Evolutionary conservation across 2,888 invertebrate species (phyloP), one percentile per base, ranked within the genome.

Genomic region (Taenaris catops): DNA sequence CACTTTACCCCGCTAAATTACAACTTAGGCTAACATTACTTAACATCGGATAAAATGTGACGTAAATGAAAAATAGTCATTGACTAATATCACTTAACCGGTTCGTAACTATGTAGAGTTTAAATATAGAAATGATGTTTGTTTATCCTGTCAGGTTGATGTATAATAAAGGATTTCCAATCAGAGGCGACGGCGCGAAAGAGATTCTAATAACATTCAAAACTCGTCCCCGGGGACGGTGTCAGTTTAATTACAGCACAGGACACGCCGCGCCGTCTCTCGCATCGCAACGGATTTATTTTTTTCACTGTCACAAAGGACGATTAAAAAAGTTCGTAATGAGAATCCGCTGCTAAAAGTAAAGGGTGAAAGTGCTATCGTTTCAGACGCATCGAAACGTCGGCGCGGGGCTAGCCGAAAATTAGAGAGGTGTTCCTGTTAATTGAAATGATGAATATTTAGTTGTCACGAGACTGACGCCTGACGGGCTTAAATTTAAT

Each of bases 131-230:
- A n/a, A n/a, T n/a, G n/a, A n/a, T n/a, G n/a, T n/a, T 14, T 14
- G 14, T 14, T 14, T 14, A 14, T 14, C 14, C 14, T 4, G n/a
- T 14, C 14, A 3, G 14, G n/a, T n/a, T 4, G 14, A 14, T 4
- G 14, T 14, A 14, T 14, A 14, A 46, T 49, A 51, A 51, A 48
- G 50, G 46, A 71, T 73, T 78, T 73, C 72, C 79, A 80, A 84
- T 83, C 78, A 80, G 72, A 75, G 62, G 67, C 71, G 72, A 62
- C 73, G 72, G 65, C 56, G 74, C 71, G 79, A 75, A 81, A 81
- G 78, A 75, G 76, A 79, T 81, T 80, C 81, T 83, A 84, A 86
- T 83, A 83, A 81, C 78, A 83, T 83, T 80, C 80, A 84, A 81
- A 83, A 81, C 78, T 74, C 73, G 73, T 83, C 76, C 74, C 73